Evolutionary conservation across 2,797 vertebrate species (phyloP).

Genomic region (Ctenochaetus hawaiiensis): DNA sequence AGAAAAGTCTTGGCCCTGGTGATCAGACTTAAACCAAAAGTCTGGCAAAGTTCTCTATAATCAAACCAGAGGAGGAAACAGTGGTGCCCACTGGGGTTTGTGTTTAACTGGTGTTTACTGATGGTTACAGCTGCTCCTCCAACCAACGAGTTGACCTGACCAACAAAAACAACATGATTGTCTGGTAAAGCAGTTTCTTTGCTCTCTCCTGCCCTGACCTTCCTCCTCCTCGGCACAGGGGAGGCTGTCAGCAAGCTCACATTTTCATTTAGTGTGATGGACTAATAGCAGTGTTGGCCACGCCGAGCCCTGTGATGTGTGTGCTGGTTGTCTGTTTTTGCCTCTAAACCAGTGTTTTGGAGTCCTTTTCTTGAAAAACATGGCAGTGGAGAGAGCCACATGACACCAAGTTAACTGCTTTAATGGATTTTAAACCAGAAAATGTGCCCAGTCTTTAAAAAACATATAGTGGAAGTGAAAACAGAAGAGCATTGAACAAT

Average conservation of each 20-base stretch:
- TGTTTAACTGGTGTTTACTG: slow-evolving; percentile 39
- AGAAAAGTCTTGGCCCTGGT: slow-evolving; percentile 25
- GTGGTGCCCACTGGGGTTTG: slow-evolving; percentile 41
- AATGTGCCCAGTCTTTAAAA: not conserved
- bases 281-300: slow-evolving; percentile 64
- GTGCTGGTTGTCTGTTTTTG: slow-evolving; percentile 26
- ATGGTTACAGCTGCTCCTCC: slow-evolving; percentile 6
- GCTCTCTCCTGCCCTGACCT: slow-evolving; percentile 46
- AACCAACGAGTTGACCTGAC: not conserved
- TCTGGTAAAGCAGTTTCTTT: slow-evolving; percentile 32
- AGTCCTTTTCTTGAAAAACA: slow-evolving; percentile 28
- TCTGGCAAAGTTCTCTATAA: slow-evolving; percentile 46
- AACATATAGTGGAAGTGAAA: not conserved
- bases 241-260: slow-evolving; percentile 49
- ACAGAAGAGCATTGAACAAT: not conserved
- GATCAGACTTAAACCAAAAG: slow-evolving; percentile 24
- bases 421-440: not conserved
- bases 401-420: slow-evolving; percentile 9
- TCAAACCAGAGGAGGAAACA: slow-evolving; percentile 32
- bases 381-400: slow-evolving; percentile 2
- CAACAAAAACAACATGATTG: slow-evolving; percentile 45
- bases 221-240: slow-evolving; percentile 40
- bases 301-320: slow-evolving; percentile 45
- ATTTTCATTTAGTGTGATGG: slow-evolving; percentile 51
- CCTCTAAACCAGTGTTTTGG: slow-evolving; percentile 21